Evolutionary conservation across 2,797 vertebrate genomes (phyloP).

Genomic region (Huso huso): DNA sequence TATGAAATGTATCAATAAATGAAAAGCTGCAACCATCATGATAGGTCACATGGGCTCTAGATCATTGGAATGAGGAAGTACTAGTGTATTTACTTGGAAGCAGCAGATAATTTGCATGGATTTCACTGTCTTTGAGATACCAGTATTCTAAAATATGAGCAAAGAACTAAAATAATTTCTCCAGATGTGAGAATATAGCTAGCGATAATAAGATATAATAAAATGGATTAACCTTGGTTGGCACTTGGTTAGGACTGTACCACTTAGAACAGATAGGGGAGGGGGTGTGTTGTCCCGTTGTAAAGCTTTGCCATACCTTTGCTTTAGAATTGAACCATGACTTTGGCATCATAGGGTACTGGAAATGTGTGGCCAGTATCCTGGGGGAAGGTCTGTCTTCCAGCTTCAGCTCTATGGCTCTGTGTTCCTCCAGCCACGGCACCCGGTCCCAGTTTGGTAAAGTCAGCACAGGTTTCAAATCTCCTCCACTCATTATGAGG

Average conservation of each 20-base stretch:
- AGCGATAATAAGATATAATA: no score
- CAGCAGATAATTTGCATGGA: no score
- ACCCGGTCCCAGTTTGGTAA: conserved; percentile 54
- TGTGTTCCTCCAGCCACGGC: conserved; percentile 50
- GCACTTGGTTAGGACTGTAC: no score
- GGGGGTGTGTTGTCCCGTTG: background rate
- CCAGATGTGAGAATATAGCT: background rate
- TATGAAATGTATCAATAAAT: background rate
- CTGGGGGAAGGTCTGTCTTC: conserved; percentile 51
- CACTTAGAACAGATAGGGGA: background rate
- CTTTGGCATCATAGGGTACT: conserved; percentile 49
- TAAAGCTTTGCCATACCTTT: conserved; percentile 29
- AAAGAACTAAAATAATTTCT: no score
- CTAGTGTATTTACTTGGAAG: no score
- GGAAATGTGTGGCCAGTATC: conserved; percentile 44
- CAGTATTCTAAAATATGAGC: no score
- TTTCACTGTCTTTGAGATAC: no score
- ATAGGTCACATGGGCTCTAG: no score
- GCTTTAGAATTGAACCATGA: conserved; percentile 50
- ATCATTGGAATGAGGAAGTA: no score
- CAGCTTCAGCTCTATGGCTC: conserved; percentile 27
- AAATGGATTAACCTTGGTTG: no score
- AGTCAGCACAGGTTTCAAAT: conserved; percentile 42
- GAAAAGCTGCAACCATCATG: no score
- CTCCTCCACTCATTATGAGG: conserved; percentile 48